Evolutionary conservation across 2,888 invertebrate genomes (phyloP), one percentile per base, ranked within the genome.

Genomic region (Parnassius apollo): DNA sequence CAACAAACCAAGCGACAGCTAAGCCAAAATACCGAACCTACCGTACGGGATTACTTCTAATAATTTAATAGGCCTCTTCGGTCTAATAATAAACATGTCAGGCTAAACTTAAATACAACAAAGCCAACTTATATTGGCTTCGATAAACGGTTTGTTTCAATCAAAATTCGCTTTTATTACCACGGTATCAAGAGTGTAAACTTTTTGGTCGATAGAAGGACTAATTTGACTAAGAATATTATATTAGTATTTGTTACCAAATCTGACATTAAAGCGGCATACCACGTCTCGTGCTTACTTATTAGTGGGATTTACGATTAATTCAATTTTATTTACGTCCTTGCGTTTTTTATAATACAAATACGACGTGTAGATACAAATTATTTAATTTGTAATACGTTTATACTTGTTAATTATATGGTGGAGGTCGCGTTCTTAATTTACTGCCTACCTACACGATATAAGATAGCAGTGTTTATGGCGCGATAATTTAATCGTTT

Each of bases 1-100:
- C 77, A 77, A 78, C 75, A 71, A 53, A 57, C 70, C 71, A 72
- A 76, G 74, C 74, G 78, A 79, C 83, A 79, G 81, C 77, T 78
- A 77, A 79, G 82, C 85, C 83, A 84, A 84, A 88, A 86, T 85
- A 83, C 83, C 83, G 74, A 80, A 78, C 84, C 82, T 77, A 83
- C 82, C 76, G 77, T 78, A 72, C 75, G 76, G 85, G 88, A 88
- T 89, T 89, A 89, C 79, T 80, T 79, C 82, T 80, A 85, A 88
- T 86, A 86, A 89, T 89, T 89, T 89, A 90, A 91, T 88, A 88
- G 88, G 83, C 81, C 82, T 80, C 83, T 86, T 86, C 87, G 81
- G 76, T 77, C 83, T 83, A 83, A 89, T 87, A 90, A 90, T 90
- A 91, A 90, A 89, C 87, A 89, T 89, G 90, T 89, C 91, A 86